phyloP scores from a whole-genome alignment of 2,888 invertebrate genomes.

The Seira ritae region DNA sequence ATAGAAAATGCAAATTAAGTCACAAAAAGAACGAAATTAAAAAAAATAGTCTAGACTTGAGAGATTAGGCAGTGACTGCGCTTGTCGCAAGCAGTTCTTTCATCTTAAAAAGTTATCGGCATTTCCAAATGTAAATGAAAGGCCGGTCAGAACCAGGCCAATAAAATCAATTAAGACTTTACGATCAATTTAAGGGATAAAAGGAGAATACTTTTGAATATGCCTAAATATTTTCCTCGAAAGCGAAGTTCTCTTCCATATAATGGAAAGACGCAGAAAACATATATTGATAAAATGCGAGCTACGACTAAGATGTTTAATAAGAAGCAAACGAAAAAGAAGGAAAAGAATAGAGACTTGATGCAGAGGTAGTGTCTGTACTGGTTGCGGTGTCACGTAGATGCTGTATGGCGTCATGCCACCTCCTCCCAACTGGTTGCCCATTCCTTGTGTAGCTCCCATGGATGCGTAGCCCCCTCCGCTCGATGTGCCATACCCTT shows the following conservation, averaged over 20 bases:
- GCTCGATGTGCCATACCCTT: constrained; percentile 62
- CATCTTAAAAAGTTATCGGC: too few species aligned
- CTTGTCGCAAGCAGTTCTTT: too few species aligned
- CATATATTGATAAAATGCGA: neutral
- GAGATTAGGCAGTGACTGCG: too few species aligned
- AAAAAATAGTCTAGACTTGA: neutral
- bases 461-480: constrained; percentile 67
- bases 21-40: neutral
- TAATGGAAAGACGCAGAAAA: constrained; percentile 17
- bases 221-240: too few species aligned
- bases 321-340: constrained; percentile 61
- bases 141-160: too few species aligned
- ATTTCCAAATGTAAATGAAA: too few species aligned
- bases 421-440: constrained; percentile 68
- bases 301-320: neutral
- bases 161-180: too few species aligned
- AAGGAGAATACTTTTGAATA: too few species aligned
- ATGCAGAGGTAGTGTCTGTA: constrained; percentile 73
- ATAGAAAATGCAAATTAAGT: constrained; percentile 18
- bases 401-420: constrained; percentile 71
- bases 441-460: constrained; percentile 68
- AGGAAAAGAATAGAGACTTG: constrained; percentile 72
- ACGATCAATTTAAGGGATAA: too few species aligned
- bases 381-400: constrained; percentile 72
- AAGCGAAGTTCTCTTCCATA: too few species aligned